Evolutionary conservation across 2,888 invertebrate species (phyloP), one percentile per base, ranked within the genome.

Genomic region (Nomada flava): DNA sequence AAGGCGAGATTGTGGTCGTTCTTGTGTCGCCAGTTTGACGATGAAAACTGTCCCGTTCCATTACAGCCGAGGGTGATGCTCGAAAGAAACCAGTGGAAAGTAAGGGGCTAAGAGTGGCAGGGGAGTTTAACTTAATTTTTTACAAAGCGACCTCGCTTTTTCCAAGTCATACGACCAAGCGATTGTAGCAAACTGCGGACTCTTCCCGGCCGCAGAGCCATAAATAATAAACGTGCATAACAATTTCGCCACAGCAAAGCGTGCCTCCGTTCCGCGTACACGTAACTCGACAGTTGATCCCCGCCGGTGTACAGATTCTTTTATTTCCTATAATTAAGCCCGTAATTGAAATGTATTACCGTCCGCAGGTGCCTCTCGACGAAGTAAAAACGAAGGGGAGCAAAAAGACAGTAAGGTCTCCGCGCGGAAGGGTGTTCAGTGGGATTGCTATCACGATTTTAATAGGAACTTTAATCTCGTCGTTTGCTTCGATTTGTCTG

Each of bases 261-360:
- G 26, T 74, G 50, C 77, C 59, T 68, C 64, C 69, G 60, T 47
- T 42, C 47, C 36, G 57, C 65, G 70, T 65, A 55, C 63, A 53
- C 63, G 42, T 11, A 44, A 57, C 63, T n/a, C 47, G 60, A 70
- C 65, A 64, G 52, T 71, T 23, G 47, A 50, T 60, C 47, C 23
- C 18, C 44, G 26, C 18, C 15, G 26, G 60, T 23, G 65, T 63
- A 36, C 70, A 20, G 42, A 69, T 86, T 83, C 86, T 88, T 89
- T 89, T 86, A 85, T 90, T 89, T 91, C 82, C 75, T 86, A 87
- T 90, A 92, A 91, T 92, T 90, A 92, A 91, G 92, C 90, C 91
- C 89, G 85, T 86, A 89, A 90, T 86, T 88, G 89, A 91, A 92
- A 92, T 92, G 91, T 91, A 92, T 91, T 92, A 90, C 90, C 86